phyloP scores from a whole-genome alignment of 2,888 invertebrate species.

The Heliconius erato region DNA sequence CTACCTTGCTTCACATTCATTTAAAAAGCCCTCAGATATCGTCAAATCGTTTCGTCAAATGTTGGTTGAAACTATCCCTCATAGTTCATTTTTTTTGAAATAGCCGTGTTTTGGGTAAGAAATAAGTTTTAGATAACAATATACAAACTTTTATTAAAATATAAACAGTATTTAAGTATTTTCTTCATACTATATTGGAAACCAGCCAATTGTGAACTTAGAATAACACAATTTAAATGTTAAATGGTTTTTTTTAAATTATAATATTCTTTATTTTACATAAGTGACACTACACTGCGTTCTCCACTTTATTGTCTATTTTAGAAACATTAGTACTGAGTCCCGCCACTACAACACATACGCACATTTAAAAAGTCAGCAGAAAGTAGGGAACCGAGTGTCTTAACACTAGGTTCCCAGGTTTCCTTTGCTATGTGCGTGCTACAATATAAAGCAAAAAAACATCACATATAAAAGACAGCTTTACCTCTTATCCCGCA shows the following conservation, averaged over 20 bases:
- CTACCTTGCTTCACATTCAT: no score
- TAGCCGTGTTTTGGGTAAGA: neutral
- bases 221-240: neutral
- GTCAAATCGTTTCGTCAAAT: no score
- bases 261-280: neutral
- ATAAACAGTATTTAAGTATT: neutral
- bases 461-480: no score
- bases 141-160: conserved; percentile 7
- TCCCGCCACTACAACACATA: no score
- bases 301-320: neutral
- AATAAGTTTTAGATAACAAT: neutral
- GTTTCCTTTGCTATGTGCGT: no score
- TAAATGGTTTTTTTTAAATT: neutral
- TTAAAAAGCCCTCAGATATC: no score
- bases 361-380: no score
- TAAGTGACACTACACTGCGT: neutral
- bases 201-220: neutral
- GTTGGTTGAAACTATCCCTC: no score
- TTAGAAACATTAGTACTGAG: neutral
- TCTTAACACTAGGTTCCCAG: no score
- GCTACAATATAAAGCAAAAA: no score
- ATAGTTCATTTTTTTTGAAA: neutral
- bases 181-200: neutral
- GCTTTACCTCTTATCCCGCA: no score
- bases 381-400: no score